Base-by-base conservation (phyloP, 2,888 invertebrate genomes). In the Pterostichus madidus region DNA sequence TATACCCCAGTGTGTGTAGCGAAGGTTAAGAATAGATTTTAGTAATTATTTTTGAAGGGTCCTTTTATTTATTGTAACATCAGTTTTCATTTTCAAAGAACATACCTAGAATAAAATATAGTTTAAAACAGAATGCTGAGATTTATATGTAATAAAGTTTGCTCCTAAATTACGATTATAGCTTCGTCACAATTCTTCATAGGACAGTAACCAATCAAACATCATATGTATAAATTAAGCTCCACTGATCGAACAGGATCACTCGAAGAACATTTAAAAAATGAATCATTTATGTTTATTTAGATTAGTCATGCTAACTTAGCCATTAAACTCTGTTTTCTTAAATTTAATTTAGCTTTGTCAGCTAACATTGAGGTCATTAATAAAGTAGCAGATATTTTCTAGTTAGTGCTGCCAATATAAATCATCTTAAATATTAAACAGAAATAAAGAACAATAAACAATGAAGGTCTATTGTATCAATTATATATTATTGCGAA, bases 381-480 rank as follows among this genome's bases (percentile, higher is more conserved):
- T 64, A 35, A 64, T 64, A 35, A 64, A n/a, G 24, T 24, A 64
- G 64, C 64, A 64, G 64, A 52, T 39, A 52, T 52, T 52, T 8
- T 59, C 59, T 32, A 64, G 32, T 64, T 64, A 24, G 56, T 2
- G 11, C n/a, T n/a, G 49, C n/a, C 10, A 10, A 7, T 32, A 64
- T 64, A 64, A 64, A 35, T 64, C 64, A 64, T 64, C n/a, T 39
- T 64, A 64, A 64, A 64, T 64, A 11, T 64, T 64, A 64, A 64
- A 32, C 32, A 64, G 32, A 64, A 32, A 59, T 2, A 64, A 64
- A 64, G 31, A 32, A 32, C n/a, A 61, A 64, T 35, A 64, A 64
- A 64, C 64, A 64, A 64, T 64, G 64, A 35, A 64, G 35, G 64
- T 13, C 64, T 64, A 64, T 64, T 64, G 64, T 64, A 64, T 64